phyloP scores from a whole-genome alignment of 1,140 invertebrate species.

The Heliconius eleuchia region DNA sequence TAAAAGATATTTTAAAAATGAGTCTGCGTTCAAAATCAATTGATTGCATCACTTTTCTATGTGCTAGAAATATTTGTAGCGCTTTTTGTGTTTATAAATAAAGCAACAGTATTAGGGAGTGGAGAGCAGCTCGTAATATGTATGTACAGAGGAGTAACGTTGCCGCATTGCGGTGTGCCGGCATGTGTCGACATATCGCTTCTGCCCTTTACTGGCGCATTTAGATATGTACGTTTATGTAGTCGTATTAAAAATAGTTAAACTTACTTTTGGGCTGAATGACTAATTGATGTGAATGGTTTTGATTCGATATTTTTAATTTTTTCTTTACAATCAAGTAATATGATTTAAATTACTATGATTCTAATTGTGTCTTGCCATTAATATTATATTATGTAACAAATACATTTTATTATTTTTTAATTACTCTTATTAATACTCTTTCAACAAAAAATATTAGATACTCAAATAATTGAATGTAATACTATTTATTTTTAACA shows the following conservation, averaged over 20 bases:
- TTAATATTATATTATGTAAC: too few species aligned
- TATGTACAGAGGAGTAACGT: conserved; percentile 72
- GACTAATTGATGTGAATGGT: background rate
- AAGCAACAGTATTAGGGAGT: conserved; percentile 62
- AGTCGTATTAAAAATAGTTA: conserved; percentile 12
- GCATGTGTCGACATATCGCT: conserved; percentile 74
- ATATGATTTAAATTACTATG: too few species aligned
- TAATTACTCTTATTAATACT: too few species aligned
- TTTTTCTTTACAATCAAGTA: too few species aligned
- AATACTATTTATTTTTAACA: conserved; percentile 3
- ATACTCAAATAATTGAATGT: background rate
- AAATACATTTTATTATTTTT: too few species aligned
- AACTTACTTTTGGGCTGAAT: background rate
- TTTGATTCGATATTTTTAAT: background rate
- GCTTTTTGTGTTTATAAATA: conserved; percentile 66
- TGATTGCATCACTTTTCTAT: conserved; percentile 20
- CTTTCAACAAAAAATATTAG: background rate
- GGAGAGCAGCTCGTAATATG: conserved; percentile 62
- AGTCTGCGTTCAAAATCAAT: conserved; percentile 14
- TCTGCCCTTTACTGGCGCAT: conserved; percentile 69
- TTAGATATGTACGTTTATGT: conserved; percentile 36
- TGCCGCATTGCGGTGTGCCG: conserved; percentile 75
- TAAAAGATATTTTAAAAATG: conserved; percentile 16
- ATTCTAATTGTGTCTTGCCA: too few species aligned
- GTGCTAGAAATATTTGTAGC: conserved; percentile 50